Evolutionary conservation across 2,113 vertebrate species (phyloP), one percentile per base, ranked within the genome.

Genomic region (Salvelinus namaycush): DNA sequence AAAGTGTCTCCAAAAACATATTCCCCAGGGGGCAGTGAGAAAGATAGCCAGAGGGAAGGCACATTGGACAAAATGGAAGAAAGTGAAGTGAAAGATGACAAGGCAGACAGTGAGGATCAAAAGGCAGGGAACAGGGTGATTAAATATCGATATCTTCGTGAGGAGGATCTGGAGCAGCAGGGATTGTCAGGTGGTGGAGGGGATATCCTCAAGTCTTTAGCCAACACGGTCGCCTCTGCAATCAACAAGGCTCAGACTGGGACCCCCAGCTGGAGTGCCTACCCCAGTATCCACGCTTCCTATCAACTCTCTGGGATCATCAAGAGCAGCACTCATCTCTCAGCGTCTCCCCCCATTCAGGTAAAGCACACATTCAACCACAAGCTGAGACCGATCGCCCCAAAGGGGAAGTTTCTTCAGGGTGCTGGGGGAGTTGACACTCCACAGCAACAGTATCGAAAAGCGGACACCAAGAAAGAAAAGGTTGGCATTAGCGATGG

Each of bases 131-230:
- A 97, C 65, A 95, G 93, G 12, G 86, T 91, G 39, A 95, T 97
- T 72, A 97, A 97, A 88, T 99, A 99, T 75, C 97, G 97, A 72
- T 99, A 99, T 77, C 94, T 99, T 11, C 91, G 97, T 69, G 98
- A 99, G 83, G 98, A 99, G 87, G 98, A 99, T 86, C 91, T 99
- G 72, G 98, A 99, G 82, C 96, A 98, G 7, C 96, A 54, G 16
- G 51, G 51, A 54, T 54, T 95, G 34, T 93, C 96, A 0, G 95
- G 96, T 65, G 97, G 95, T 26, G 97, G 97, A 76, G 96, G 96
- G 77, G 98, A 99, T 91, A 99, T 99, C 84, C 90, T 99, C 69
- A 99, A 99, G 90, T 99, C 98, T 31, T 90, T 99, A 87, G 98
- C 98, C 89, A 99, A 99, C 77, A 99, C 97, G 12, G 93, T 94